Evolutionary conservation across 1,140 invertebrate genomes (phyloP), one percentile per base, ranked within the genome.

Genomic region (Papilio machaon): DNA sequence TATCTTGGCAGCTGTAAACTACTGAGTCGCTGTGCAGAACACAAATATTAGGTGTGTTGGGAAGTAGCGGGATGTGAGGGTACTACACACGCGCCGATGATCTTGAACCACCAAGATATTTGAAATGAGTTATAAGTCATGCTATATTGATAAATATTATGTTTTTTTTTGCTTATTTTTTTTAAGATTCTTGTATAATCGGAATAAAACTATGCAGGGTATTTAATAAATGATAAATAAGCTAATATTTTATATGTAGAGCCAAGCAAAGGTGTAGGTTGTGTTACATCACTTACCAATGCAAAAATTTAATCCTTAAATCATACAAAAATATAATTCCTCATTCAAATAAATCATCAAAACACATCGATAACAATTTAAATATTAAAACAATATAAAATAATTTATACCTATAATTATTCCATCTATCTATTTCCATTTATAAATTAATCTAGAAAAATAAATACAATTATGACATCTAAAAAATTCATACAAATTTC

Each of bases 401-500:
- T 9, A 10, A 23, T 38, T 35, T 35, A 4, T 70, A 70, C 30
- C 23, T 35, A 30, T 64, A 30, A 30, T 30, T 60, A 19, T 60
- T 60, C 60, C 58, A 60, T 60, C 49, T 52, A 35, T n/a, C 19
- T 49, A 76, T 52, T 52, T 76, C 19, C 73, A 74, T 46, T 47
- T 15, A 35, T 19, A 54, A 17, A 30, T 30, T 30, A 75, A 13
- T 58, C 11, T 52, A 52, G 13, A 30, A 49, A 76, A 76, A 52
- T 81, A 79, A 43, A 15, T 19, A 77, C 64, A 82, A 30, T 67
- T 67, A 73, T 15, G 74, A 82, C 73, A 46, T 60, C 52, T 79
- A 83, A 74, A 78, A 43, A 73, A 70, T 82, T 64, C 79, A 83
- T 74, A 52, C 73, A 82, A 77, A 54, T 38, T 11, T 76, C 17